Evolutionary conservation across 1,140 invertebrate genomes (phyloP), one percentile per base, ranked within the genome.

Genomic region (Episyrphus balteatus): DNA sequence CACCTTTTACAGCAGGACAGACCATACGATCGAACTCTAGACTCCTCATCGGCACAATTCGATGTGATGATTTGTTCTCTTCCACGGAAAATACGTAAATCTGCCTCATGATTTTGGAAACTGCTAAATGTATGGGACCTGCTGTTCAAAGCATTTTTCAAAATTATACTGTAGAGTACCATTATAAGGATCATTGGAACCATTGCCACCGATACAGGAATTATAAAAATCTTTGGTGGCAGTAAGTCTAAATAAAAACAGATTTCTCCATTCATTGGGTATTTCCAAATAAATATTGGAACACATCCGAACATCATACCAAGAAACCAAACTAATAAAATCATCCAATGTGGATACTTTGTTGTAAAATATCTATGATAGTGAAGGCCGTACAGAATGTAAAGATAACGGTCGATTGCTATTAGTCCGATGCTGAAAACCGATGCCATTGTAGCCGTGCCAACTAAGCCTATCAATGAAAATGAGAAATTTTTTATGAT

Each of bases 381-480:
- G 51, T 77, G 72, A 2, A 77, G 51, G 3, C 75, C 76, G 49
- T 78, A 72, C 3, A 76, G 51, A 26, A 79, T 79, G 52, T 76
- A 79, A 37, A 78, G 65, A 51, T 73, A 79, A 33, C 76, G 59
- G 51, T 79, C 76, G 2, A 77, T 58, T 30, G 72, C 75, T 44
- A 79, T 75, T 13, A 78, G 54, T 3, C 70, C 73, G 0, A 78
- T 73, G 26, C 73, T 77, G 53, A 75, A 76, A 21, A 77, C 71
- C 3, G 75, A 77, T n/a, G 74, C 72, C 55, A 78, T 59, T 0
- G 74, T 72, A 18, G 73, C 73, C 47, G 74, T n/a, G n/a, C n/a
- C n/a, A n/a, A n/a, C n/a, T n/a, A n/a, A n/a, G n/a, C n/a, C n/a
- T n/a, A n/a, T n/a, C n/a, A n/a, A n/a, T n/a, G n/a, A n/a, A n/a